Evolutionary conservation across 2,797 vertebrate genomes (phyloP).

Genomic region (Hyperoplus immaculatus): DNA sequence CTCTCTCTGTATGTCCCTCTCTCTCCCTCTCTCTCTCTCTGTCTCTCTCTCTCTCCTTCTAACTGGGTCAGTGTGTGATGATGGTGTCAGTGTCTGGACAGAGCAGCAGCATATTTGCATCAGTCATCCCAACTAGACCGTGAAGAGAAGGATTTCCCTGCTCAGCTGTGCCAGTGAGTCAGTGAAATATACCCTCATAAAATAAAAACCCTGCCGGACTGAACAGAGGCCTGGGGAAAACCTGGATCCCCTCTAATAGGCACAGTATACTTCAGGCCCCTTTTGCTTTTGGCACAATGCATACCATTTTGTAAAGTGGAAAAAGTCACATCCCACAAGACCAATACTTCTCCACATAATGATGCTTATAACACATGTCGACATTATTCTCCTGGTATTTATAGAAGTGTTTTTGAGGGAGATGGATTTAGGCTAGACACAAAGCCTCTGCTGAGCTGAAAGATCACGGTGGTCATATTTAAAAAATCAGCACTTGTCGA

Average conservation of each 20-base stretch:
- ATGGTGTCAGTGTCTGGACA: constrained; percentile 83
- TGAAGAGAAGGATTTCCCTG: constrained; percentile 84
- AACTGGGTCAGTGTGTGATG: constrained; percentile 81
- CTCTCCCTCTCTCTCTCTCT: neutral
- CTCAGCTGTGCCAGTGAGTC: constrained; percentile 83
- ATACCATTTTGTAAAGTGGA: constrained; percentile 47
- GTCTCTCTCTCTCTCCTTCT: constrained; percentile 36
- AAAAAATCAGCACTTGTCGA: neutral
- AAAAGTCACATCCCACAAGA: constrained; percentile 49
- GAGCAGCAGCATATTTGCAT: constrained; percentile 84
- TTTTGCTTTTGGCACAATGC: constrained; percentile 58
- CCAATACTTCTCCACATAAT: constrained; percentile 32
- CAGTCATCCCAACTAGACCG: constrained; percentile 85
- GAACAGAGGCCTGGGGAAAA: constrained; percentile 67
- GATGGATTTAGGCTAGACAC: neutral
- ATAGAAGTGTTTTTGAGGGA: constrained; percentile 17
- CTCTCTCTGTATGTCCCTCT: constrained; percentile 8
- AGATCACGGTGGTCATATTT: neutral
- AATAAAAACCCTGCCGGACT: constrained; percentile 60
- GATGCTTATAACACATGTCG: constrained; percentile 22
- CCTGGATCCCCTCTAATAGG: constrained; percentile 70
- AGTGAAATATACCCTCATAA: constrained; percentile 79
- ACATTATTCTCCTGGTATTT: constrained; percentile 30
- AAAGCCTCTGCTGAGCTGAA: neutral
- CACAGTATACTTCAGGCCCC: constrained; percentile 54